Base-by-base conservation (phyloP, 2,113 vertebrate genomes). In the Onychostoma macrolepis region DNA sequence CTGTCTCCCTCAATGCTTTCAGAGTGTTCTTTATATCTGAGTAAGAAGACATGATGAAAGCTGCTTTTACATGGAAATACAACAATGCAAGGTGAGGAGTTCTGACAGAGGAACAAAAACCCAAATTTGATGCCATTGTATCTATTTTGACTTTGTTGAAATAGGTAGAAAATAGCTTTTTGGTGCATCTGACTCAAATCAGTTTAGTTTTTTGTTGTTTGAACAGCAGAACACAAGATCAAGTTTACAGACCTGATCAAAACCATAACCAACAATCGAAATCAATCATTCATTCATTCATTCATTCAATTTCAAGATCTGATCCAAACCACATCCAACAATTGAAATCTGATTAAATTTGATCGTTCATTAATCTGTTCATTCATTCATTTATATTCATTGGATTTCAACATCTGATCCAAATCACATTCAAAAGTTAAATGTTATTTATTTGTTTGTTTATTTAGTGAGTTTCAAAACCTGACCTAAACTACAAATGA, bases 1-100 rank as follows among this genome's bases (percentile, higher is more conserved):
- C 50, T 26, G 65, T 71, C 38, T 85, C 86, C 87, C 67, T 71
- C 15, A 69, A 33, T 38, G 80, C 28, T 36, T 81, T 75, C 38
- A 75, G 76, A 36, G 7, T 72, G 69, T 12, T 72, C 33, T 4
- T 72, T 36, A 48, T 79, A 48, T 61, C 15, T 1, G 50, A 1
- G n/a, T 50, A 21, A 38, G 15, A 80, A 58, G 17, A n/a, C 33
- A 33, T 41, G 28, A 38, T 41, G 11, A 41, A 61, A 33, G 33
- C 10, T 3, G 11, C 43, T 0, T 43, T 43, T 45, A 72, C 33
- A 72, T 72, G 7, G 24, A 75, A 75, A 15, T 45, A 26, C 72
- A 45, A n/a, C 69, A 24, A 21, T 72, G 36, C 33, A 72, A 72
- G 69, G 36, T 9, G 36, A 41, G 4, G 19, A 24, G 19, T 72